Conservation (phyloP, 1,140 invertebrate species). For the Paramacrobiotus metropolitanus region DNA sequence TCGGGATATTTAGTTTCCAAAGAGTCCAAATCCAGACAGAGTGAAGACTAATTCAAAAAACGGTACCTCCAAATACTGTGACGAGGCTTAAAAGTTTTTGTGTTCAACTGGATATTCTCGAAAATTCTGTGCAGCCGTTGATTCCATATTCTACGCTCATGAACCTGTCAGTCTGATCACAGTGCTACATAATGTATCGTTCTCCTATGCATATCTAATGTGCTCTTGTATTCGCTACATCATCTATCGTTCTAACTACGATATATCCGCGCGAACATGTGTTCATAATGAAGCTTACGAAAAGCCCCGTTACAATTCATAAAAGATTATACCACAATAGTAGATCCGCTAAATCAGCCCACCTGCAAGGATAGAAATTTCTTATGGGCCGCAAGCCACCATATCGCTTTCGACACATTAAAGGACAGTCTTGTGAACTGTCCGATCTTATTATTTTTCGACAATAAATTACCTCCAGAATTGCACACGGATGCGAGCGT, state of each 20-base stretch:
- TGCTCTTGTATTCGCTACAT: too few relatives aligned
- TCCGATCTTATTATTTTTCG: neutral
- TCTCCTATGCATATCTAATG: too few relatives aligned
- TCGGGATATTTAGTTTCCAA: conserved; percentile 3
- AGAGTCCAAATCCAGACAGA: conserved; percentile 4
- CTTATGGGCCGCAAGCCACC: neutral
- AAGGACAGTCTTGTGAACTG: neutral
- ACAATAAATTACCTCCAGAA: neutral
- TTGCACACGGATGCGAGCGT: neutral
- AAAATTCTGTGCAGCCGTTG: too few relatives aligned
- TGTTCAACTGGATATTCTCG: conserved; percentile 20
- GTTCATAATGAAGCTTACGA: too few relatives aligned
- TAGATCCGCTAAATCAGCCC: conserved; percentile 5
- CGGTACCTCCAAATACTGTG: conserved; percentile 9
- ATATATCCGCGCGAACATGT: too few relatives aligned
- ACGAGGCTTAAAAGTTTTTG: conserved; percentile 15
- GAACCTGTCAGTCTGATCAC: too few relatives aligned
- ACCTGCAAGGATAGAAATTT: neutral
- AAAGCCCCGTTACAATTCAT: too few relatives aligned
- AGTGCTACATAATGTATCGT: too few relatives aligned
- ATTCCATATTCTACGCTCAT: too few relatives aligned
- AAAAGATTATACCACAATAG: conserved; percentile 12
- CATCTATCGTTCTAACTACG: too few relatives aligned
- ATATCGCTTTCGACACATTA: neutral
- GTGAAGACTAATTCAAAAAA: conserved; percentile 6